Base-by-base conservation (phyloP, 2,888 invertebrate genomes). In the Hartigia nigra region DNA sequence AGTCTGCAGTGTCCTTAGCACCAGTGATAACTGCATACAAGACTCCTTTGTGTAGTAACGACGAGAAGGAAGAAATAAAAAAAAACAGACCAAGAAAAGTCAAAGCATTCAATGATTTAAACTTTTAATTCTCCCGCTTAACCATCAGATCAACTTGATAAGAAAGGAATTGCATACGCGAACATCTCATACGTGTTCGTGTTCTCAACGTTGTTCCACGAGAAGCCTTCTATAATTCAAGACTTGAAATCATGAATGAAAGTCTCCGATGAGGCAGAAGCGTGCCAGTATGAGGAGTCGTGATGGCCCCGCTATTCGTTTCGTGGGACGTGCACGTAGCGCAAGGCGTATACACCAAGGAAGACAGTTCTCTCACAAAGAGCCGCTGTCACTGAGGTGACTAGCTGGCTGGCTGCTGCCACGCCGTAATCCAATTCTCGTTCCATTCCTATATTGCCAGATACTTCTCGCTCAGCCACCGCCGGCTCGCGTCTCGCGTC, bases 321-420 rank as follows among this genome's bases (percentile, higher is more conserved):
- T 72, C 72, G 72, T 72, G 23, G 72, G 72, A 72, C 72, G 34
- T 34, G 72, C 32, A 72, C 72, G 12, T 31, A 72, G 72, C 72
- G 31, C 34, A 31, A 72, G 34, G 72, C 72, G 72, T 55, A 55
- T 55, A 55, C 55, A 55, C 55, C 23, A 34, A 72, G 72, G 31
- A 34, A 34, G 32, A 72, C 72, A 31, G 72, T 32, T 72, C 31
- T 72, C 32, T 76, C 82, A 88, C 88, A 89, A 88, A 89, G 88
- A 88, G 84, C 83, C 87, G 86, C 87, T 87, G 87, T 88, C 86
- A 89, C 85, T 83, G 88, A 88, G 86, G 86, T 85, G 86, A 84
- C 84, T 83, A 83, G 84, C 84, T 82, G 84, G 86, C 82, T 86
- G 87, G 85, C 90, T 90, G 89, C 88, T 90, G 81, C 89, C 90